Conservation (phyloP, 2,113 vertebrate species). For the Apodemus speciosus region DNA sequence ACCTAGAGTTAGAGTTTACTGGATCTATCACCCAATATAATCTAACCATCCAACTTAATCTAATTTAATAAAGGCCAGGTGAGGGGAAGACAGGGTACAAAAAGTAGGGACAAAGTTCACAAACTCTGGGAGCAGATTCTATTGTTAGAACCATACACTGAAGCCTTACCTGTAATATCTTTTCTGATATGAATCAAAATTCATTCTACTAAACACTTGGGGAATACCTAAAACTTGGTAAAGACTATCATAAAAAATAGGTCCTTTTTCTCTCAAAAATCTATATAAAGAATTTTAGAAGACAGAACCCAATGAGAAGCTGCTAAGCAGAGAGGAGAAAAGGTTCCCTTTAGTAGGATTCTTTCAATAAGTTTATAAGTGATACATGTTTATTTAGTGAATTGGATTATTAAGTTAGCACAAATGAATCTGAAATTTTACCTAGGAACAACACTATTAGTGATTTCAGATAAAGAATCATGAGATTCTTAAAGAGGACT, state of each 20-base stretch:
- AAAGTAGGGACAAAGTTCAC: background rate
- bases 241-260: background rate
- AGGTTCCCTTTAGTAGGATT: background rate
- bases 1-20: background rate
- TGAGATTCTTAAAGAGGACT: too few species aligned
- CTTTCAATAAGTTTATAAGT: background rate
- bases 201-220: background rate
- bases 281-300: background rate
- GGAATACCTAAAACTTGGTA: background rate
- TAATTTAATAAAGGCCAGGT: background rate
- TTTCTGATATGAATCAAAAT: background rate
- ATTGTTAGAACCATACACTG: background rate
- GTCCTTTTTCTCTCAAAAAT: background rate
- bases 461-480: slow-evolving; percentile 5
- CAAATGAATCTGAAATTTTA: background rate
- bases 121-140: background rate
- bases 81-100: too few species aligned
- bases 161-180: background rate
- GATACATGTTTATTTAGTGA: background rate
- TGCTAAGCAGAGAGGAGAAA: background rate
- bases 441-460: background rate
- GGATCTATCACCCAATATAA: background rate
- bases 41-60: background rate
- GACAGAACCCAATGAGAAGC: background rate
- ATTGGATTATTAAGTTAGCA: background rate